These are phyloP conservation scores for Acrossocheilus wenchowensis DNA, from an alignment of 2,797 vertebrate species.

Conservation along the genomic window DNA sequence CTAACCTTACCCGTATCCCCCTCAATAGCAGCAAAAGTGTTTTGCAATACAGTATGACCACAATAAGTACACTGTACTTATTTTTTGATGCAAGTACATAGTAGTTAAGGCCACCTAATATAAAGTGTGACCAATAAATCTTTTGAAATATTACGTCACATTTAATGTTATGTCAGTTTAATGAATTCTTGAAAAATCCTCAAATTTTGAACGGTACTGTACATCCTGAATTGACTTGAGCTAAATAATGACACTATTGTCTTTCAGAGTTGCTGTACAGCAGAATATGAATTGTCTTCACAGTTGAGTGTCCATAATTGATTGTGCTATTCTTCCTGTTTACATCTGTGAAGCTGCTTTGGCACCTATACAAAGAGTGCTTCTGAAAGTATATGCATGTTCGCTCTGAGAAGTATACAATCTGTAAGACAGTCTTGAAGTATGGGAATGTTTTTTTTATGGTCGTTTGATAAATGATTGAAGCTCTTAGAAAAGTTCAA, in stretches of 20 bases:
- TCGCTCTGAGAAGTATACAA: not conserved
- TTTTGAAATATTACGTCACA: not conserved
- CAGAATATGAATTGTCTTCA: not conserved
- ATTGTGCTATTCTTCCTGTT: not conserved
- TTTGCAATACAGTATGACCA: no score
- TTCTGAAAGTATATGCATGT: constrained; percentile 9
- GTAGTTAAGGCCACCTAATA: no score
- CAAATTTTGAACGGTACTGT: not conserved
- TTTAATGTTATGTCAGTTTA: not conserved
- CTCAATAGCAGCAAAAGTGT: no score
- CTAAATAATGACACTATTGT: not conserved
- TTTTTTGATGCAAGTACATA: no score
- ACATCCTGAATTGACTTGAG: not conserved
- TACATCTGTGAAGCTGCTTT: not conserved
- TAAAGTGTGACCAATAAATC: no score
- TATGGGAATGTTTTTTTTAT: not conserved
- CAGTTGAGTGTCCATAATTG: not conserved
- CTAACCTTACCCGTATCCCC: no score
- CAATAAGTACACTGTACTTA: no score
- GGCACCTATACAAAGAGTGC: not conserved
- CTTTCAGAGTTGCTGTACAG: not conserved
- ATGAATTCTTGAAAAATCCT: not conserved
- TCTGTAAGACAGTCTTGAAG: not conserved
- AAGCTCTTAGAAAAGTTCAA: constrained; percentile 5
- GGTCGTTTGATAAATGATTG: not conserved